phyloP scores from a whole-genome alignment of 2,113 vertebrate species.

The Proterorhinus semilunaris region DNA sequence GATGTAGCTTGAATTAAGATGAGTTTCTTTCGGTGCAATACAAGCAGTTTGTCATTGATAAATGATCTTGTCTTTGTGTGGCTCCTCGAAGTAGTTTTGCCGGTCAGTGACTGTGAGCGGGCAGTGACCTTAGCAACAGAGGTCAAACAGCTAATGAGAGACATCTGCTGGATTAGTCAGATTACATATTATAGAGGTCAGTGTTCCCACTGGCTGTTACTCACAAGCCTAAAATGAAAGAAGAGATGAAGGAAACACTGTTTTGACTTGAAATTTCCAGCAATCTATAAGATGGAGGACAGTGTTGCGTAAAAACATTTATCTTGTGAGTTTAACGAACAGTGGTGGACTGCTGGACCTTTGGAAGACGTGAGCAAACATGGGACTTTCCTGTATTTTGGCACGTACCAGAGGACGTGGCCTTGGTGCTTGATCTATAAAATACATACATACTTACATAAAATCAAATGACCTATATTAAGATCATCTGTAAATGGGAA shows the following conservation, averaged over 20 bases:
- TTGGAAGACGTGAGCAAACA: slow-evolving; percentile 54
- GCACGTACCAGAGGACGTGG: slow-evolving; percentile 49
- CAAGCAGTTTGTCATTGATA: slow-evolving; percentile 41
- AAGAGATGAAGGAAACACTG: not conserved
- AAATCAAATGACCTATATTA: no score
- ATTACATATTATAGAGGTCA: slow-evolving; percentile 11
- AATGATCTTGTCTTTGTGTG: slow-evolving; percentile 54
- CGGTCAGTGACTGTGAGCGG: slow-evolving; percentile 46
- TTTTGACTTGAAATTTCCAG: not conserved
- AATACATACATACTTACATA: not conserved
- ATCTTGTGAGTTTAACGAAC: slow-evolving; percentile 37
- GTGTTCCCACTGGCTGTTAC: not conserved
- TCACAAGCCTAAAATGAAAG: not conserved
- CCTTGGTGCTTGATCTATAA: slow-evolving; percentile 60
- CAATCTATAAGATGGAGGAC: not conserved
- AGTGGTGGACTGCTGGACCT: slow-evolving; percentile 54
- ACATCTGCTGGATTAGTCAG: slow-evolving; percentile 13
- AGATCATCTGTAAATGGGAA: no score
- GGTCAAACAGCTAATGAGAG: slow-evolving; percentile 51
- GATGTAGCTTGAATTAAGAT: slow-evolving; percentile 43
- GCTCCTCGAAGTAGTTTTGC: slow-evolving; percentile 13
- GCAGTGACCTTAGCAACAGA: slow-evolving; percentile 29
- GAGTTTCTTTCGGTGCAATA: slow-evolving; percentile 37
- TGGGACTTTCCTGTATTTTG: slow-evolving; percentile 31
- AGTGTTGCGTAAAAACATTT: slow-evolving; percentile 37